Percentiles rank a stretch among this genome's conserved stretches.
These are phyloP conservation scores for Candidula unifasciata DNA, from an alignment of 2,888 invertebrate genomes.

Conservation along the genomic window DNA sequence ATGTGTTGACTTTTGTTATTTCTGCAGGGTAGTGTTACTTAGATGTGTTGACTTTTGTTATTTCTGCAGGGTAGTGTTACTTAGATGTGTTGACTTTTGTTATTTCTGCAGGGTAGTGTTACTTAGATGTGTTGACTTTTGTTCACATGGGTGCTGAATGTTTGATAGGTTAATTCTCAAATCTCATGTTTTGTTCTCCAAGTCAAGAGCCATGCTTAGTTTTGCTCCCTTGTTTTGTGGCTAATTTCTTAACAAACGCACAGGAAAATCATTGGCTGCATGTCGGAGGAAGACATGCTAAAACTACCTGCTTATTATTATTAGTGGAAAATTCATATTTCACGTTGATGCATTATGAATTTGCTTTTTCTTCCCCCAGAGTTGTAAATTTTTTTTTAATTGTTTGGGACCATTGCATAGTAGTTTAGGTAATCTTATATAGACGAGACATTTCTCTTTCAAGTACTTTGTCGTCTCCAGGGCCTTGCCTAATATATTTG, in stretches of 20 bases:
- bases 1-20: no score
- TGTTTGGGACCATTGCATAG: conserved; percentile 47
- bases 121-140: no score
- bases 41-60: no score
- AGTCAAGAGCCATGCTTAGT: neutral
- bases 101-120: neutral
- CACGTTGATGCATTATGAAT: conserved; percentile 22
- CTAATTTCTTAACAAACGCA: neutral
- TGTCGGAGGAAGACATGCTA: neutral
- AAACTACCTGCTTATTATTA: conserved; percentile 22
- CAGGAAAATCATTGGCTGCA: neutral
- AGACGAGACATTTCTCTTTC: conserved; percentile 19
- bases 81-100: no score
- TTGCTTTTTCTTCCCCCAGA: conserved; percentile 6
- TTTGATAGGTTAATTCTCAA: neutral
- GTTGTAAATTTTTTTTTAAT: conserved; percentile 33
- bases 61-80: no score
- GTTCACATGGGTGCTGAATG: neutral
- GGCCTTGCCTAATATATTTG: neutral
- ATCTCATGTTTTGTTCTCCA: neutral
- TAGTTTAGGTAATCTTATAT: conserved; percentile 35
- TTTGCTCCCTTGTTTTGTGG: conserved; percentile 7
- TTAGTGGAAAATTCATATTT: neutral
- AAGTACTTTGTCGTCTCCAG: neutral
- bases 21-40: no score